Evolutionary conservation across 2,797 vertebrate genomes (phyloP).

Genomic region (Varecia variegata): DNA sequence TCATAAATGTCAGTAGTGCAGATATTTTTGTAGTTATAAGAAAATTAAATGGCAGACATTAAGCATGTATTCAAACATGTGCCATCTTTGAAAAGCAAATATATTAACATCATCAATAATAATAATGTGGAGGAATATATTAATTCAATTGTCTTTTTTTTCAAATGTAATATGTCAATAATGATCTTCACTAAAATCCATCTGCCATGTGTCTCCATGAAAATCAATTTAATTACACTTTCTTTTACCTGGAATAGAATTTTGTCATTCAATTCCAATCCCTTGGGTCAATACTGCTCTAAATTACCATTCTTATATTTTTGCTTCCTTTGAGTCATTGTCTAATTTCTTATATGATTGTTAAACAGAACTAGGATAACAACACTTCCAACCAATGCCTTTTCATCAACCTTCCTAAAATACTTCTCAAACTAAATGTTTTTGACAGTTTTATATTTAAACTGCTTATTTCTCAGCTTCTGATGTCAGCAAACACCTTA

Average conservation of each 20-base stretch:
- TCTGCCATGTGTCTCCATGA: background rate
- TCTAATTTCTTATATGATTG: background rate
- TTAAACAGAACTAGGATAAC: background rate
- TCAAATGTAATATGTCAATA: background rate
- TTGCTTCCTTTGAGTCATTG: background rate
- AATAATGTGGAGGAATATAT: background rate
- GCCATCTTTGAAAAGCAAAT: background rate
- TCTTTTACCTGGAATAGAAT: slow-evolving; percentile 5
- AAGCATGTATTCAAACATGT: background rate
- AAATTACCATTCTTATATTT: slow-evolving; percentile 30
- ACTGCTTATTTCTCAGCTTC: background rate
- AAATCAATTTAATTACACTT: slow-evolving; percentile 41
- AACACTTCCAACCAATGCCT: background rate
- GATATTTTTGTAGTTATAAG: background rate
- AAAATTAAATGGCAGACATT: background rate
- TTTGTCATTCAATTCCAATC: background rate
- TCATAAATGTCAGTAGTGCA: background rate
- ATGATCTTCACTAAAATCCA: background rate
- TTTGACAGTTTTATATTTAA: background rate
- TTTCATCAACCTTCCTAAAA: slow-evolving; percentile 3
- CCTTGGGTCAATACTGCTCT: background rate
- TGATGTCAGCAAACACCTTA: background rate
- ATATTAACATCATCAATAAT: background rate
- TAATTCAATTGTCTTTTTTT: background rate
- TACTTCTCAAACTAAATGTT: background rate